Evolutionary conservation across 2,797 vertebrate genomes (phyloP), one percentile per base, ranked within the genome.

Genomic region (Gymnoscopelus braueri): DNA sequence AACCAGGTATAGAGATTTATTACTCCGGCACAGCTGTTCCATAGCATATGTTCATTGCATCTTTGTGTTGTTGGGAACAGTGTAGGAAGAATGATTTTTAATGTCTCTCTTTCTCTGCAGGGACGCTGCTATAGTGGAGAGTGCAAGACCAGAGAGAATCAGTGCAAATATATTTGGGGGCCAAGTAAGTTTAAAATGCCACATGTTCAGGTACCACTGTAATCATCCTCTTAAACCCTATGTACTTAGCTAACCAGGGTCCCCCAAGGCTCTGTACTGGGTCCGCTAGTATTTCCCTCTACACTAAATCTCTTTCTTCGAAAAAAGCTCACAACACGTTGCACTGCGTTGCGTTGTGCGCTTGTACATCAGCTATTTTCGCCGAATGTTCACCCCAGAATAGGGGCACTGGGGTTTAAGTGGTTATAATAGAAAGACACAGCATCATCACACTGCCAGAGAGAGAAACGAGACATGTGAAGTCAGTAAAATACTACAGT

Each of bases 151-250:
- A 95, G 98, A 88, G 98, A 99, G 75, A 98, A 95, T 93, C 98
- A 99, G 79, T 99, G 98, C 89, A 97, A 96, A 93, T 97, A 97
- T 87, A 95, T 99, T 89, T 99, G 98, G 98, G 98, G 98, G 65
- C 85, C 94, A 86, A 98, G 98, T 99, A 94, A 91, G 98, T 95
- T 47, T 8, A 75, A 32, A 23, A 58, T 57, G 72, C 52, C 11
- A 3, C 12, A 53, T 13, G 51, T 29, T 13, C 32, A 66, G 44
- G 39, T 44, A 10, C 9, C 39, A 9, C 39, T 44, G 8, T 8
- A 29, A 29, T 29, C 0, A 29, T 29, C 6, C 39, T 39, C 39
- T 39, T 39, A 9, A 35, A 35, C 26, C 26, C 1, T 19, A 19
- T 19, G 19, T 19, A 19, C 19, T 19, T 19, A 19, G 19, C 19